Evolutionary conservation across 2,113 vertebrate species (phyloP).

Genomic region (Corythornis madagascariensis): DNA sequence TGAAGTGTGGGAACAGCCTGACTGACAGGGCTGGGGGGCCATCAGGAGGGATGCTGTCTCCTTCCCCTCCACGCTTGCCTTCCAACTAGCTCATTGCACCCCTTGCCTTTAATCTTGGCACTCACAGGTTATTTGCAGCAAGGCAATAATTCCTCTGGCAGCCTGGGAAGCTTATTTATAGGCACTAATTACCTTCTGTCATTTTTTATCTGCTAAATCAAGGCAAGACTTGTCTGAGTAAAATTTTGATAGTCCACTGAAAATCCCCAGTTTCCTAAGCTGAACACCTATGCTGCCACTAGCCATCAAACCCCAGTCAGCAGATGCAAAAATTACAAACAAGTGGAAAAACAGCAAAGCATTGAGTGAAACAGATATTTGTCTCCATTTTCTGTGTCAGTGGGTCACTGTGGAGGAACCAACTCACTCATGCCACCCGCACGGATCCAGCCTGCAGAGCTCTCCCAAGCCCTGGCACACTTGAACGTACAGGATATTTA

Average conservation of each 20-base stretch:
- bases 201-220: neutral
- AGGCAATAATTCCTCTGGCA: neutral
- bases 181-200: neutral
- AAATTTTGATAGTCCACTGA: neutral
- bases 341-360: neutral
- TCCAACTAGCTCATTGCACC: fast-evolving
- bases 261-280: neutral
- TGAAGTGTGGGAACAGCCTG: neutral
- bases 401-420: fast-evolving
- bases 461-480: neutral
- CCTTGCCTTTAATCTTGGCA: neutral
- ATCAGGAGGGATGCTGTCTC: neutral
- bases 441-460: fast-evolving
- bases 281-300: fast-evolving
- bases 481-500: fast-evolving
- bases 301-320: fast-evolving
- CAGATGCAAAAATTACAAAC: neutral
- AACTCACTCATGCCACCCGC: fast-evolving
- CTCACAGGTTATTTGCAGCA: neutral
- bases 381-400: neutral
- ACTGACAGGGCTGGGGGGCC: neutral
- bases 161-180: neutral
- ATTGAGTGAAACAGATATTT: neutral
- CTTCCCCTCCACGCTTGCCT: fast-evolving
- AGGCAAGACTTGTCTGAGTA: neutral